Conservation (phyloP, 1,140 invertebrate species). For the Theocolax elegans region DNA sequence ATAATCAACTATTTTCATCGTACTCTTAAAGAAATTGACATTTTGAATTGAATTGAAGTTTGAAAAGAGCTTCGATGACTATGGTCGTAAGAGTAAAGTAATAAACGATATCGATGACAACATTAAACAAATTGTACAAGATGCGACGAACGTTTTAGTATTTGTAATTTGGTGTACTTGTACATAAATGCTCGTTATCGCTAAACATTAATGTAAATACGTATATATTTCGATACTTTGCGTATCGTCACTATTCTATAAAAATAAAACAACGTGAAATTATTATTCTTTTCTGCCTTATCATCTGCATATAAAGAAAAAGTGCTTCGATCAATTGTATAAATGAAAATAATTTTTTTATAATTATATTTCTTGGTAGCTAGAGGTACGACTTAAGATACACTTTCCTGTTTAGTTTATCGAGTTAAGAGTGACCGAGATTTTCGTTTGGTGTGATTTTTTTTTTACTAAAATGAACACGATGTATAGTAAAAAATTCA, state of each 20-base stretch:
- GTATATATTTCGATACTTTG: slow-evolving; percentile 54
- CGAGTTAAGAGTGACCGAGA: slow-evolving; percentile 17
- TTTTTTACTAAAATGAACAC: slow-evolving; percentile 37
- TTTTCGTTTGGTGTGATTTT: slow-evolving; percentile 38
- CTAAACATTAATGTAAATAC: slow-evolving; percentile 63
- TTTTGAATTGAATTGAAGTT: not conserved
- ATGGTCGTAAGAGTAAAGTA: slow-evolving; percentile 19
- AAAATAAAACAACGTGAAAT: slow-evolving; percentile 42
- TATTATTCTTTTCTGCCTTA: slow-evolving; percentile 31
- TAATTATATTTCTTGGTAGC: slow-evolving; percentile 28
- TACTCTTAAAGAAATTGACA: slow-evolving; percentile 4
- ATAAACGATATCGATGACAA: slow-evolving; percentile 35
- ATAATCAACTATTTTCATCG: not conserved
- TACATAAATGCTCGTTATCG: slow-evolving; percentile 64
- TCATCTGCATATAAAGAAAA: slow-evolving; percentile 23
- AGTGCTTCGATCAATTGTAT: slow-evolving; percentile 30
- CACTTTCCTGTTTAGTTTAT: slow-evolving; percentile 25
- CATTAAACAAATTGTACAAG: slow-evolving; percentile 48
- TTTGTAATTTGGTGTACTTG: slow-evolving; percentile 66
- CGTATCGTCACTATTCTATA: slow-evolving; percentile 50
- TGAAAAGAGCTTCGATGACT: slow-evolving; percentile 1
- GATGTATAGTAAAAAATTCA: slow-evolving; percentile 36
- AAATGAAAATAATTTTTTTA: slow-evolving; percentile 39
- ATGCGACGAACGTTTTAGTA: slow-evolving; percentile 57
- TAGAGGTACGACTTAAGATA: slow-evolving; percentile 7